Evolutionary conservation across 2,113 vertebrate genomes (phyloP).

Genomic region (Poeciliopsis retropinna): DNA sequence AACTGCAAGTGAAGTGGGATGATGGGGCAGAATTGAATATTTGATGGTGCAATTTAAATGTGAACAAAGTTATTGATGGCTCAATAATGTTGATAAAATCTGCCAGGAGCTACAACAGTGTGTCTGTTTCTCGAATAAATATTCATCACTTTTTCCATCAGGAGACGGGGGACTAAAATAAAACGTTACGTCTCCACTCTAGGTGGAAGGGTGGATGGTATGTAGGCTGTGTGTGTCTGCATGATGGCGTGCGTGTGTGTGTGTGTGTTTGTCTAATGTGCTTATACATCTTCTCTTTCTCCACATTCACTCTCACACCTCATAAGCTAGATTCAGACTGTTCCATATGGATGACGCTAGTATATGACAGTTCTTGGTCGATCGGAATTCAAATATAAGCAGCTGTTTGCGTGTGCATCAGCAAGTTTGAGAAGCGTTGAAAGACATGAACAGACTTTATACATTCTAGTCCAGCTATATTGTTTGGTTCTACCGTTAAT

Average conservation of each 20-base stretch:
- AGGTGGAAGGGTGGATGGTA: background rate
- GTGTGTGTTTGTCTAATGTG: slow-evolving; percentile 10
- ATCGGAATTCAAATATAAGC: slow-evolving; percentile 65
- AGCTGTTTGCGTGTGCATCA: slow-evolving; percentile 54
- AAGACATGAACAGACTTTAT: slow-evolving; percentile 16
- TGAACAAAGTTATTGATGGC: slow-evolving; percentile 17
- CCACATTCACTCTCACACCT: slow-evolving; percentile 30
- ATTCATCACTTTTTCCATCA: slow-evolving; percentile 42
- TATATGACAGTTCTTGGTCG: slow-evolving; percentile 29
- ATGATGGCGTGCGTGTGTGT: slow-evolving; percentile 6
- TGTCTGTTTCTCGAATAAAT: slow-evolving; percentile 37
- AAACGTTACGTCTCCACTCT: slow-evolving; percentile 11
- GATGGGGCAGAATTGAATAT: background rate
- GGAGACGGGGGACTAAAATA: slow-evolving; percentile 21
- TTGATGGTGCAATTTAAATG: slow-evolving; percentile 8
- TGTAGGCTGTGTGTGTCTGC: background rate
- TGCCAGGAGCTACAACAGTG: background rate
- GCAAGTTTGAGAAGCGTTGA: slow-evolving; percentile 27
- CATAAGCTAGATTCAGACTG: slow-evolving; percentile 49
- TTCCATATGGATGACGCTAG: slow-evolving; percentile 67
- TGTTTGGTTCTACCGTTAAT: background rate
- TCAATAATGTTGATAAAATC: slow-evolving; percentile 16
- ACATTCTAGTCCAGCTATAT: background rate
- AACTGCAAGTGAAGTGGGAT: slow-evolving; percentile 5
- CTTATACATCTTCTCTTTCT: slow-evolving; percentile 8